Evolutionary conservation across 2,888 invertebrate species (phyloP), one percentile per base, ranked within the genome.

Genomic region (Apamea sordens): DNA sequence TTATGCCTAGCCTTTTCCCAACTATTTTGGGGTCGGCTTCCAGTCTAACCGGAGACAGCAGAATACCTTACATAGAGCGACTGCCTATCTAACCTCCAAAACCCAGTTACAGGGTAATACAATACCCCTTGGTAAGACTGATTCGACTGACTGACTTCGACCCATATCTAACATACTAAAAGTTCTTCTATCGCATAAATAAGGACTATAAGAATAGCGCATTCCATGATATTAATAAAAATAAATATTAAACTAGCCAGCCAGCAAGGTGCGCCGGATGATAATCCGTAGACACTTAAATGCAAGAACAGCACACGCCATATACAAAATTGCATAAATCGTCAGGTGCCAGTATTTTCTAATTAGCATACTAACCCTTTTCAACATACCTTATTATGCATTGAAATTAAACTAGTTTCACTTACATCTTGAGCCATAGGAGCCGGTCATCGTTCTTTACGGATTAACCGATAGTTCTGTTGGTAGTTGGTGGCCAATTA

Each of bases 311-410:
- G 36, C 36, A 36, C 56, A 24, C 61, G 61, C 18, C 36, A 24
- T 64, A 69, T 61, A 82, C 69, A 72, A 77, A 73, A 77, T 84
- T 65, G 84, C 79, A 84, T 86, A 73, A 87, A 84, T 73, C 64
- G 61, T 75, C 28, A 74, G 41, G 61, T 84, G 72, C 61, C 32
- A 50, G 56, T 44, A 64, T 56, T 70, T 56, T 78, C 79, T 78
- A 41, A 75, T 87, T 84, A 84, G 79, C 84, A 87, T 84, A 84
- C 74, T 84, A 63, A 84, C 84, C 87, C 87, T 87, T 87, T 84
- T 67, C 84, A 84, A 84, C 73, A 77, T 18, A 73, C 65, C 78
- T 83, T 77, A 83, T 86, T 84, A 83, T 86, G 73, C 84, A 86
- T 84, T 86, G 86, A 84, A 84, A 77, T 84, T 68, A 64, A 86